Base-by-base conservation (phyloP, 1,140 invertebrate species). In the Homarus americanus region DNA sequence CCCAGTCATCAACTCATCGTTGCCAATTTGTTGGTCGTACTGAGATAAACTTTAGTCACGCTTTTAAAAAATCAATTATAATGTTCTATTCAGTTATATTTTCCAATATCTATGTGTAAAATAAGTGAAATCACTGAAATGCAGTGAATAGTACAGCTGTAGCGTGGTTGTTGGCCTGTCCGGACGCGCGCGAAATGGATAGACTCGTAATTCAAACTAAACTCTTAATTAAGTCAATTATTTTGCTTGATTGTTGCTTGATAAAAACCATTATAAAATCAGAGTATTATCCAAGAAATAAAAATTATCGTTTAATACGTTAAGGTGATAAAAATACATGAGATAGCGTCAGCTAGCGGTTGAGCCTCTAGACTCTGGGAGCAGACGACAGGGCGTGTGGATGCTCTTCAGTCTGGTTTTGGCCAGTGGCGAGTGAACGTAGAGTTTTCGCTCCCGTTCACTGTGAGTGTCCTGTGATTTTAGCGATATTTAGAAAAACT, bases 321-420 rank as follows among this genome's bases (percentile, higher is more conserved):
- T 58, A 17, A 2, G 12, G 24, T 10, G 24, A 17, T 2, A 10
- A 58, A 58, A 17, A 58, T 2, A 58, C 5, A 17, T 58, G 53
- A 2, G 2, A 49, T 78, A 24, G 40, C 40, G n/a, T 28, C 34
- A 40, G 40, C 76, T 78, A 78, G 38, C 40, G 17, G 0, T 2
- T 34, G 76, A 78, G 76, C 76, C 40, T 73, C 2, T 49, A 49
- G 28, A n/a, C 17, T 76, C 15, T 2, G 40, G 28, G 76, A 78
- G 76, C 76, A 78, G 76, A 78, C 76, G 76, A 78, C 38, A 44
- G 76, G 76, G 76, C 36, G 76, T 78, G 40, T 78, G 76, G 76
- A 78, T 78, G 76, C 40, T 40, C 34, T 7, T 38, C 40, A 78
- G 76, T 78, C 76, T 78, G 76, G 76, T 78, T 5, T 44, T 78